Percentiles rank a stretch among this genome's conserved stretches.
Evolutionary conservation across 2,797 vertebrate genomes (phyloP).

Genomic region (Emydoidea blandingii): DNA sequence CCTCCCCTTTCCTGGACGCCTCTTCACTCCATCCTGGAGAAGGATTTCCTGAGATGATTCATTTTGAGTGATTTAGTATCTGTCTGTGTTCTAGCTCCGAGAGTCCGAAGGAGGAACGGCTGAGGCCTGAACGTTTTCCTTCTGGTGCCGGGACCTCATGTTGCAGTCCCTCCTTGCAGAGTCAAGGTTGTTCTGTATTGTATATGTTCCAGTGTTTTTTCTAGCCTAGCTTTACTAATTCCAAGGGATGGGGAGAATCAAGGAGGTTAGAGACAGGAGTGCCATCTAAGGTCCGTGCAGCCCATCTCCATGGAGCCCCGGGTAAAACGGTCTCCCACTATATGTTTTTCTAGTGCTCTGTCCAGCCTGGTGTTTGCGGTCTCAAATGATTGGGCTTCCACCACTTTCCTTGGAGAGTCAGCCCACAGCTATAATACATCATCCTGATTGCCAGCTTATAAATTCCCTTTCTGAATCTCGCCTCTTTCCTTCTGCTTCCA

Average conservation of each 20-base stretch:
- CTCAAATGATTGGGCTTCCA: no score
- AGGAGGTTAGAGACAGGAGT: not conserved
- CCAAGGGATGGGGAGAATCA: not conserved
- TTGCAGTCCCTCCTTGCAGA: not conserved
- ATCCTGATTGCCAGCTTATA: not conserved
- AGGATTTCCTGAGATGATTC: not conserved
- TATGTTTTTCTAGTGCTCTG: not conserved
- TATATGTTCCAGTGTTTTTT: not conserved
- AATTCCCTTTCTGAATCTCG: not conserved
- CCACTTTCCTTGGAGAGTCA: not conserved
- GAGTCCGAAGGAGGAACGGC: not conserved
- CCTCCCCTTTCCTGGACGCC: not conserved
- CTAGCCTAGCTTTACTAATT: not conserved
- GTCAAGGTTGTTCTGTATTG: not conserved
- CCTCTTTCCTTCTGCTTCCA: not conserved
- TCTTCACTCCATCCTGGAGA: not conserved
- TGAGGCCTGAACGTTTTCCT: not conserved
- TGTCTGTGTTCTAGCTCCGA: not conserved
- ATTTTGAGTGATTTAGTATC: not conserved
- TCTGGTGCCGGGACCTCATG: not conserved
- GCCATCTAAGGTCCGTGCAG: slow-evolving; percentile 12
- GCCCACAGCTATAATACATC: not conserved
- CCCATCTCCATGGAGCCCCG: not conserved
- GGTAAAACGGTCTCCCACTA: not conserved
- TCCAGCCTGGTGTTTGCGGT: no score